Base-by-base conservation (phyloP, 2,888 invertebrate species). In the Anoplius nigerrimus region DNA sequence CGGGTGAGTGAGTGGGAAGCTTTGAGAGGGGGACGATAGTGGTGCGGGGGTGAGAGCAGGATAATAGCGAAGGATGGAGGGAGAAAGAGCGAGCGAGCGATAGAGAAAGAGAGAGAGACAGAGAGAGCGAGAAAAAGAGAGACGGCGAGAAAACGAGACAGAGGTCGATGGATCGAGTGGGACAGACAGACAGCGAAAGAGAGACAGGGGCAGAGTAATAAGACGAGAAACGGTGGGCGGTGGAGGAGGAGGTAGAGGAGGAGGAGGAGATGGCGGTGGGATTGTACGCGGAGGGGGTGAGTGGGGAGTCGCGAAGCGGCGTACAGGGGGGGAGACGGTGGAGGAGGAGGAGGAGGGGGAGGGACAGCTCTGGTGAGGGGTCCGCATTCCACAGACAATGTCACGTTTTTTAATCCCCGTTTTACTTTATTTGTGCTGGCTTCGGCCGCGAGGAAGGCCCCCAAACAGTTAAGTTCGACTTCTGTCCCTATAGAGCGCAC, bases 321-420 rank as follows among this genome's bases (percentile, higher is more conserved):
- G 62, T 69, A 53, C 62, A 55, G 58, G 27, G 52, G 57, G 56
- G 42, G 61, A 62, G 68, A 64, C 62, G 66, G 71, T 54, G 69
- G 71, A 66, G 70, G 71, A 66, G 69, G 74, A 74, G 71, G 62
- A 74, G 65, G 75, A 69, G 69, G 76, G 68, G 57, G 43, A 69
- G 58, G 61, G 64, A 27, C 62, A 65, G 63, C 54, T 53, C 46
- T 48, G 45, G 84, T 81, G 86, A 85, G 88, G 87, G 85, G 84
- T 84, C 86, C 88, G 87, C 88, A 88, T 87, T 88, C 88, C 88
- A 86, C 87, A 84, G 88, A 87, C 87, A 87, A 86, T 88, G 87
- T 87, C 88, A 87, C 87, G 87, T 87, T 88, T 88, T 86, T 87
- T 84, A 88, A 87, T 86, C 86, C 87, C 82, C 84, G 83, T 84